Conservation (phyloP, 2,113 vertebrate species). For the Antechinus flavipes region DNA sequence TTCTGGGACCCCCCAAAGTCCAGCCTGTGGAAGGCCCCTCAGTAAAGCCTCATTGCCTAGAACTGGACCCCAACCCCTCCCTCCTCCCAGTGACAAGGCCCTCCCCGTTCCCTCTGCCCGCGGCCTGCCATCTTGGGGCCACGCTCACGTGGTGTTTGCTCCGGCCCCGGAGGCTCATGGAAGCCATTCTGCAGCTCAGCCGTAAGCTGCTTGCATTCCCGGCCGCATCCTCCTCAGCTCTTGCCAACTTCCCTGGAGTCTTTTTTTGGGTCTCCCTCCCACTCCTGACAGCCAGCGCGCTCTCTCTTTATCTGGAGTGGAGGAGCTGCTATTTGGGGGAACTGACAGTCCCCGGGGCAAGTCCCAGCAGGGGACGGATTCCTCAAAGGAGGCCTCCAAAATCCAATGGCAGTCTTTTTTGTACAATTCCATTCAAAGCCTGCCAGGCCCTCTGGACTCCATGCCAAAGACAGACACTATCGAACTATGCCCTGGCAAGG, state of each 20-base stretch:
- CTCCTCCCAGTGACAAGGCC: neutral
- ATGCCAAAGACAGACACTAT: neutral
- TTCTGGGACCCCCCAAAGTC: neutral
- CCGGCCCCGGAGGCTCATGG: neutral
- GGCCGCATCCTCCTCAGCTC: neutral
- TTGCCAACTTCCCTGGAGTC: neutral
- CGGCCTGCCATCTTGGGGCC: neutral
- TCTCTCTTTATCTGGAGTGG: slow-evolving; percentile 1
- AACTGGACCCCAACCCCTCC: neutral
- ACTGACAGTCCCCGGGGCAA: neutral
- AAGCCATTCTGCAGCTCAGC: neutral
- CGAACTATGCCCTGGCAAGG: slow-evolving; percentile 3
- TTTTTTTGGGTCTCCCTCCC: neutral
- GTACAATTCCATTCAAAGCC: neutral
- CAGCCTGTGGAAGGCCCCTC: neutral
- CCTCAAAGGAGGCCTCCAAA: neutral
- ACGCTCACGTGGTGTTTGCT: neutral
- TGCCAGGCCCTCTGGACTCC: neutral
- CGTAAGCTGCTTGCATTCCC: neutral
- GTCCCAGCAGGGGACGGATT: neutral
- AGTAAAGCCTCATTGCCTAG: neutral
- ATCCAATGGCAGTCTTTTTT: neutral
- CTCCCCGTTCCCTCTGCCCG: neutral
- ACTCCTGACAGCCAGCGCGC: neutral
- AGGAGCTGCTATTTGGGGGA: slow-evolving; percentile 3